These are phyloP conservation scores for Anolis carolinensis DNA, from an alignment of 2,113 vertebrate genomes.

Conservation along the genomic window DNA sequence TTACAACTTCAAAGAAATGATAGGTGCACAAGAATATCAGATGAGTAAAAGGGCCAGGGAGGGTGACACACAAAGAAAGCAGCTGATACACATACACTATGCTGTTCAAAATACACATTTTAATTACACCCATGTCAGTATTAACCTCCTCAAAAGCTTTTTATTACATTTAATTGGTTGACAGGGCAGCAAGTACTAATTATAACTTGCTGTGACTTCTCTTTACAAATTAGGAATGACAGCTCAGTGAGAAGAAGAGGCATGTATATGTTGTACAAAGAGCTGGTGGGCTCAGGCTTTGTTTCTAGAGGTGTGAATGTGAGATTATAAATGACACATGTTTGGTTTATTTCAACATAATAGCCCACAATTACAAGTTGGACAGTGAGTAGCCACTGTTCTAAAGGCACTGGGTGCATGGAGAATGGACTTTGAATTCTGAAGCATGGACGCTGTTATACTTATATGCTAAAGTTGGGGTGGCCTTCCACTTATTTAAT, in stretches of 20 bases:
- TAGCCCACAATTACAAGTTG: conserved; percentile 54
- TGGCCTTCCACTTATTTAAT: neutral
- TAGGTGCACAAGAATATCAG: conserved; percentile 2
- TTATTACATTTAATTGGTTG: conserved; percentile 73
- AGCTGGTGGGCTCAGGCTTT: conserved; percentile 29
- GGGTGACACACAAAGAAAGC: conserved; percentile 28
- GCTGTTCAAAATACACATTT: conserved; percentile 63
- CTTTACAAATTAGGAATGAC: conserved; percentile 69
- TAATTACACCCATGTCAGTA: conserved; percentile 65
- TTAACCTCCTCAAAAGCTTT: conserved; percentile 68
- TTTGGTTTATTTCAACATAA: conserved; percentile 57
- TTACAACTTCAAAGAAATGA: conserved; percentile 15
- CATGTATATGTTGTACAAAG: conserved; percentile 31
- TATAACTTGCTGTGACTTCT: conserved; percentile 62
- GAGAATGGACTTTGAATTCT: conserved; percentile 40
- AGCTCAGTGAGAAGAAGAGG: conserved; percentile 49
- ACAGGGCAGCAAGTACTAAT: conserved; percentile 68
- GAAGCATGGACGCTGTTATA: neutral
- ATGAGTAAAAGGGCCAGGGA: conserved; percentile 41
- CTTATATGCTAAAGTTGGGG: too few relatives aligned
- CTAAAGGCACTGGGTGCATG: conserved; percentile 30
- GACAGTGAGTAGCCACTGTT: conserved; percentile 45
- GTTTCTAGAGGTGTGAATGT: conserved; percentile 50
- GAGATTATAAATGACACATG: conserved; percentile 54
- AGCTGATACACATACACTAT: conserved; percentile 35